Conservation (phyloP, 2,797 vertebrate genomes). For the Morelia viridis region DNA sequence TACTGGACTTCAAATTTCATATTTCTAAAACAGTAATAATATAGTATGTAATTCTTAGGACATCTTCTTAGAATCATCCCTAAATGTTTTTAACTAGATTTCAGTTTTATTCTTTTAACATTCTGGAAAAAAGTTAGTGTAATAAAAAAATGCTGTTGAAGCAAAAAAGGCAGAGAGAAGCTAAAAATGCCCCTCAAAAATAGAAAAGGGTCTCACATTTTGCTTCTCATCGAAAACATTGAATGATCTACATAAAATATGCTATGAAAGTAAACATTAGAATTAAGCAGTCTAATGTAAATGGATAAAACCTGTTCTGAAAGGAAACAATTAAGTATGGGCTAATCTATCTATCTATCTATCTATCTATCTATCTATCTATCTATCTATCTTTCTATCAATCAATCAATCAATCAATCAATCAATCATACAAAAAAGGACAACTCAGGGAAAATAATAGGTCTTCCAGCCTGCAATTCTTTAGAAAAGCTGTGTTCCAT, state of each 20-base stretch:
- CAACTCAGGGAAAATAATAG: not conserved
- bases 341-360: not conserved
- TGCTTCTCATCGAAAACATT: not conserved
- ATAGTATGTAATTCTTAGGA: not conserved
- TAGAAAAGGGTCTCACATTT: not conserved
- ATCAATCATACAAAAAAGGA: not conserved
- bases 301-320: not conserved
- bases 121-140: not conserved
- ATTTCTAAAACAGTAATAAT: not conserved
- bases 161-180: not conserved
- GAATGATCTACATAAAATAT: not conserved
- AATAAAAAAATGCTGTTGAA: not conserved
- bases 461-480: not conserved
- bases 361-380: no score
- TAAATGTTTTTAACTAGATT: conserved; percentile 1
- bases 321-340: not conserved
- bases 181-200: not conserved
- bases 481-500: not conserved
- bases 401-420: no score
- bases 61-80: not conserved
- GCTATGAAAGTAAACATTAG: not conserved
- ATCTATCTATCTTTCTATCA: no score
- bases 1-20: not conserved
- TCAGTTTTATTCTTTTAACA: not conserved
- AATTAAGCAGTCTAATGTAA: not conserved